A percentile compares a stretch with the other conserved stretches of the same genome.
Conservation (phyloP, 2,113 vertebrate species). For the Tympanuchus pallidicinctus region DNA sequence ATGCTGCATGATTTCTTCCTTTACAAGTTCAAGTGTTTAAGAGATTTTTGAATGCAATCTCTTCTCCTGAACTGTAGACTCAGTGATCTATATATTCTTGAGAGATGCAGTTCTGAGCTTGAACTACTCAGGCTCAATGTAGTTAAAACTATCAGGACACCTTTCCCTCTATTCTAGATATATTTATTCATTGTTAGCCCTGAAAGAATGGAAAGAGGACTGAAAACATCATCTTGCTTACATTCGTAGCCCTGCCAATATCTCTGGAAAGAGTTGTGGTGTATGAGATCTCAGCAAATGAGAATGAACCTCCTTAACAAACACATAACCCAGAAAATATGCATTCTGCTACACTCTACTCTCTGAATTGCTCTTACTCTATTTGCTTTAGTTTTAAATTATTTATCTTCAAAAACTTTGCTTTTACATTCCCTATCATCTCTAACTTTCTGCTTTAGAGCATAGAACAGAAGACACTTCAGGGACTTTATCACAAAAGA, state of each 20-base stretch:
- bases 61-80: neutral
- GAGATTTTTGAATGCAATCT: constrained; percentile 2
- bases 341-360: neutral
- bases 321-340: neutral
- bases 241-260: neutral
- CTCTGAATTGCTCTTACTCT: neutral
- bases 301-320: neutral
- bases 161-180: neutral
- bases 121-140: neutral
- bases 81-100: neutral
- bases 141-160: neutral
- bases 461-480: neutral
- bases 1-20: constrained; percentile 7
- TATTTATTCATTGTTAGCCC: neutral
- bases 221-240: neutral
- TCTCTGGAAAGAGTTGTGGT: too few relatives aligned
- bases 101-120: neutral
- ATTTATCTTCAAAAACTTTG: neutral
- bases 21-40: constrained; percentile 19
- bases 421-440: neutral
- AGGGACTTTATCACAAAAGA: neutral
- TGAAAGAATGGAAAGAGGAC: neutral
- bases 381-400: neutral
- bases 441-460: neutral
- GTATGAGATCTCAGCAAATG: neutral